Conservation (phyloP, 2,888 invertebrate genomes). For the Drosophila suboccidentalis region DNA sequence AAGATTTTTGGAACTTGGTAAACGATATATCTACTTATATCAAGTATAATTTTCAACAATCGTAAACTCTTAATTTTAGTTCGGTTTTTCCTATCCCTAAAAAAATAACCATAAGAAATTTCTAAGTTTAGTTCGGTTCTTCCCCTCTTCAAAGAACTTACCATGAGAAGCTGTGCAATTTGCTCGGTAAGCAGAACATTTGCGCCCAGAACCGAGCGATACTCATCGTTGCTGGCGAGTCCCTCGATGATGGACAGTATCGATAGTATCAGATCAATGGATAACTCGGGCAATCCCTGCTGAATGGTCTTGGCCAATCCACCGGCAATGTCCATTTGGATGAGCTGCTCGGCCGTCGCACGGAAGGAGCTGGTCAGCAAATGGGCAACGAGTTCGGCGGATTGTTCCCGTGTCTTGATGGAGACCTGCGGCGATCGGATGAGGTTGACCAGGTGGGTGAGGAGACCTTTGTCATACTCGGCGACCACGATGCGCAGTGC, state of each 20-base stretch:
- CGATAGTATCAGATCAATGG: constrained; percentile 73
- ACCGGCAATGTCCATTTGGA: constrained; percentile 43
- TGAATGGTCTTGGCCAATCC: constrained; percentile 58
- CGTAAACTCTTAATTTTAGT: too few species aligned
- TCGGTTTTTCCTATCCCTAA: too few species aligned
- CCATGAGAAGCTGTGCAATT: constrained; percentile 74
- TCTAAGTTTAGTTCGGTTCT: too few species aligned
- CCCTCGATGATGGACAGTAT: constrained; percentile 73
- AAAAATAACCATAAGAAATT: too few species aligned
- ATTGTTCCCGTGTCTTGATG: constrained; percentile 74
- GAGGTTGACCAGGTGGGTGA: constrained; percentile 57
- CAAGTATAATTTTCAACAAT: not conserved
- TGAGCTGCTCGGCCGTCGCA: constrained; percentile 52
- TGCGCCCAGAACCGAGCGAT: constrained; percentile 54
- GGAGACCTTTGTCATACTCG: constrained; percentile 46
- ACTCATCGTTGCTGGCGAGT: constrained; percentile 73
- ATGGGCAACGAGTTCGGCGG: constrained; percentile 65
- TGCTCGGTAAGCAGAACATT: constrained; percentile 48
- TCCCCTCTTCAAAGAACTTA: constrained; percentile 15
- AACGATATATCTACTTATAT: not conserved
- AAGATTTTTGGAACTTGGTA: too few species aligned
- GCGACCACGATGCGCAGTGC: constrained; percentile 66
- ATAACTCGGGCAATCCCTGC: constrained; percentile 59
- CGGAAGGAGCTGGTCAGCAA: constrained; percentile 65
- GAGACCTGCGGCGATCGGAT: constrained; percentile 37